Evolutionary conservation across 1,140 invertebrate genomes (phyloP).

Genomic region (Megathymus violae): DNA sequence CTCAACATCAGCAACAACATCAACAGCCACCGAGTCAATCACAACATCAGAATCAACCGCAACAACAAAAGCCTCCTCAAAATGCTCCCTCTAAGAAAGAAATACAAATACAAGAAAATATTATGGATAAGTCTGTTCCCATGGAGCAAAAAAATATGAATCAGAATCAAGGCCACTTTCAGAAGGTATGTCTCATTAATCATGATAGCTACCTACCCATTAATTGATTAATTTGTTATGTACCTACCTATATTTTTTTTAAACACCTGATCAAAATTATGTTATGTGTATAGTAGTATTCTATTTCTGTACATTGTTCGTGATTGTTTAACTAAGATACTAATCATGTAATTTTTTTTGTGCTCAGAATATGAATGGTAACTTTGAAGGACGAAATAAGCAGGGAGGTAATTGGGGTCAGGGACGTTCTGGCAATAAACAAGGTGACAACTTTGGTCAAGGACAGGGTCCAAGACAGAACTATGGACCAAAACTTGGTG

Average conservation of each 20-base stretch:
- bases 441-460: constrained; percentile 52
- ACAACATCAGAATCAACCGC: constrained; percentile 37
- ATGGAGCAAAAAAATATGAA: constrained; percentile 56
- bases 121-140: constrained; percentile 55
- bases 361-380: constrained; percentile 71
- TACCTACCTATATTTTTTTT: too few species aligned
- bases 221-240: too few species aligned
- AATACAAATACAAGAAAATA: constrained; percentile 52
- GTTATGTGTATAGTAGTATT: too few species aligned
- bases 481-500: constrained; percentile 50
- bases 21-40: constrained; percentile 36
- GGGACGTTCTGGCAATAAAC: constrained; percentile 54
- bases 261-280: too few species aligned
- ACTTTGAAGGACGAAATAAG: constrained; percentile 63
- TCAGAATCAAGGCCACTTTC: constrained; percentile 51
- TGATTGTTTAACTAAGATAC: too few species aligned
- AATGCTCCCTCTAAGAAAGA: constrained; percentile 40
- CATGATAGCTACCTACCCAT: too few species aligned
- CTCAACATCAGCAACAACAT: constrained; percentile 31
- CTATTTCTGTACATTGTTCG: too few species aligned
- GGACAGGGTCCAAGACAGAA: constrained; percentile 38
- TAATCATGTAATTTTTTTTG: constrained; percentile 37
- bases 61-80: constrained; percentile 41
- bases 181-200: constrained; percentile 51
- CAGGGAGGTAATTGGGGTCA: constrained; percentile 55